Evolutionary conservation across 2,113 vertebrate species (phyloP).

Genomic region (Mus musculus): GRCm39 chr2:146317501-146318000

Average conservation of each 20-base stretch:
- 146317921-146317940: constrained; percentile 20
- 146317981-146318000: background rate
- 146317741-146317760: constrained; percentile 21
- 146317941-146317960: constrained; percentile 15
- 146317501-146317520: background rate
- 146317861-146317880: constrained; percentile 41
- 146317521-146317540: background rate
- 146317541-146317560: background rate
- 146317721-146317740: background rate
- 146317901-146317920: background rate
- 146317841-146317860: background rate
- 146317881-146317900: constrained; percentile 22
- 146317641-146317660: background rate
- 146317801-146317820: background rate
- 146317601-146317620: background rate
- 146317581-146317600: background rate
- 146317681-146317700: background rate
- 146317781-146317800: background rate
- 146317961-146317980: background rate
- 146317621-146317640: background rate
- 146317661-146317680: background rate
- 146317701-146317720: background rate
- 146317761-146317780: background rate
- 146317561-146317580: background rate
- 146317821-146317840: constrained; percentile 8